Conservation (phyloP, 2,888 invertebrate genomes). For the Lithophane semibrunnea region DNA sequence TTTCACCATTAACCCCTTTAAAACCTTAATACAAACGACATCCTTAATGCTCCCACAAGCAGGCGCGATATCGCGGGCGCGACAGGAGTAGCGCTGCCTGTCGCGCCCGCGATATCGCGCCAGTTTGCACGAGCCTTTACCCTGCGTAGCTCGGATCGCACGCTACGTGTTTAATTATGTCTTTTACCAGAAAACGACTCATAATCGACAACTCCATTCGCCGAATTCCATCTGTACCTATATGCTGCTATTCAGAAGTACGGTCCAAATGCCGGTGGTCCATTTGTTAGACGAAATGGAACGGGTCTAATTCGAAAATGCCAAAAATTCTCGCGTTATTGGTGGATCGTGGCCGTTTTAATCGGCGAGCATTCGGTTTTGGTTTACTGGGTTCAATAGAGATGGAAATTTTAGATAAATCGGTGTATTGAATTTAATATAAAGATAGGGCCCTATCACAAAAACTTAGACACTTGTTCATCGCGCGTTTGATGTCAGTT, state of each 20-base stretch:
- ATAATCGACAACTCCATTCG: not conserved
- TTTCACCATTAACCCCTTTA: too few species aligned
- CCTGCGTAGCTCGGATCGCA: not conserved
- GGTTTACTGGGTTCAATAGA: not conserved
- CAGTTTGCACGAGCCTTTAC: too few species aligned
- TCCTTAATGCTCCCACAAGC: too few species aligned
- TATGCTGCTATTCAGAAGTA: not conserved
- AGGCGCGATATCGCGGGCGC: too few species aligned
- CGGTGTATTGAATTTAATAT: not conserved
- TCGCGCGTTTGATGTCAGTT: too few species aligned
- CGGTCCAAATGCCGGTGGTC: slow-evolving; percentile 1
- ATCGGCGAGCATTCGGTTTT: not conserved
- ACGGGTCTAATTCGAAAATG: slow-evolving; percentile 24
- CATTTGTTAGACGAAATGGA: slow-evolving; percentile 13
- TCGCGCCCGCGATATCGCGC: too few species aligned
- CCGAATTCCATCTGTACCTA: not conserved
- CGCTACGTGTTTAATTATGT: slow-evolving; percentile 25
- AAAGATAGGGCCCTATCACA: not conserved
- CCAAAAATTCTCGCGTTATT: slow-evolving; percentile 36
- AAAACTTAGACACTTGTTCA: too few species aligned
- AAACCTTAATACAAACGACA: too few species aligned
- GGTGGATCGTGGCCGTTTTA: not conserved
- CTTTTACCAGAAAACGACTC: not conserved
- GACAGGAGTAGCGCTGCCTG: too few species aligned
- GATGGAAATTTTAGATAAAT: not conserved